A percentile compares a stretch with the other conserved stretches of the same genome.
Conservation (phyloP, 2,113 vertebrate genomes). For the Todiramphus saurophagus region DNA sequence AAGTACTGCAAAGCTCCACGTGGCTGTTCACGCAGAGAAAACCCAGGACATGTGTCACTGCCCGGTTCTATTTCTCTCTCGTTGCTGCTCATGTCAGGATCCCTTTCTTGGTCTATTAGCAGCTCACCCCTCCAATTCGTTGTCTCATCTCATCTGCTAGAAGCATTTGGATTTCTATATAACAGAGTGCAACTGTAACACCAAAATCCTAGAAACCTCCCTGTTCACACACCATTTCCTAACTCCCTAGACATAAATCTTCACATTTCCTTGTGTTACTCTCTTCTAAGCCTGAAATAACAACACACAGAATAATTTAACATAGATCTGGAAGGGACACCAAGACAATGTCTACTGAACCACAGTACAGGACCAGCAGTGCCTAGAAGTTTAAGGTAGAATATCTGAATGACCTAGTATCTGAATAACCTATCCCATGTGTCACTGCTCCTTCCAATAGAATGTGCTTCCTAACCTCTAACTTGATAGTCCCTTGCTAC, state of each 20-base stretch:
- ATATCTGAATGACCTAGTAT: not conserved
- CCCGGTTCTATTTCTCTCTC: not conserved
- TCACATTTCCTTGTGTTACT: not conserved
- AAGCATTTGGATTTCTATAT: not conserved
- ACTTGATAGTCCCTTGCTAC: not conserved
- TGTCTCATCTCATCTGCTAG: not conserved
- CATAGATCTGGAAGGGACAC: not conserved
- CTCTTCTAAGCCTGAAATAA: not conserved
- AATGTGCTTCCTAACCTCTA: not conserved
- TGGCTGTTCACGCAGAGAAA: not conserved
- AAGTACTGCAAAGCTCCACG: not conserved
- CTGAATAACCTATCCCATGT: rapidly evolving
- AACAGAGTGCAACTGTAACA: not conserved
- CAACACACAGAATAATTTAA: not conserved
- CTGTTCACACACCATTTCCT: not conserved
- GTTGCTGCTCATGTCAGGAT: not conserved
- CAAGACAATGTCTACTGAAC: not conserved
- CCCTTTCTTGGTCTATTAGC: not conserved
- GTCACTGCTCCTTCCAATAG: not conserved
- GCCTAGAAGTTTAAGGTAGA: not conserved
- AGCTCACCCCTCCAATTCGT: not conserved
- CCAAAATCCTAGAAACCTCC: not conserved
- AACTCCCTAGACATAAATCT: not conserved
- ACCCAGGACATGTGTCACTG: rapidly evolving
- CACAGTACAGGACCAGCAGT: not conserved